Conservation (phyloP, 2,888 invertebrate genomes). For the Cephus sareptanus region DNA sequence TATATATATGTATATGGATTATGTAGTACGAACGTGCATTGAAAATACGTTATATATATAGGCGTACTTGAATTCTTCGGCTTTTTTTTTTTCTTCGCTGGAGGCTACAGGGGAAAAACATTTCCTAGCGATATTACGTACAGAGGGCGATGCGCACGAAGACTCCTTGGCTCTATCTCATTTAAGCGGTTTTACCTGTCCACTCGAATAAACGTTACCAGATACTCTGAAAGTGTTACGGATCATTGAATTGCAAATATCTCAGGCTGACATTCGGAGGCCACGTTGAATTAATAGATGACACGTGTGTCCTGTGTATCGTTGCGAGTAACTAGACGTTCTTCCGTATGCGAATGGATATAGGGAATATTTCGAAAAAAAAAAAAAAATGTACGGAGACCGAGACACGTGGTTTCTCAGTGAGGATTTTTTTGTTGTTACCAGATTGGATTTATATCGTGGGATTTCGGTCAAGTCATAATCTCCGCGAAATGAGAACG, state of each 20-base stretch:
- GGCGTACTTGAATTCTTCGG: background rate
- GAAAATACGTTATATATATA: background rate
- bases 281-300: conserved; percentile 39
- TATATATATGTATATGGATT: conserved; percentile 7
- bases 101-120: background rate
- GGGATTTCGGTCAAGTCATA: background rate
- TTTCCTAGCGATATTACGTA: background rate
- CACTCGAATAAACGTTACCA: background rate
- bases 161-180: background rate
- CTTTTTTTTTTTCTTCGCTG: background rate
- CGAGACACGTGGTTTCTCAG: background rate
- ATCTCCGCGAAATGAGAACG: background rate
- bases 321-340: background rate
- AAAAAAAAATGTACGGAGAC: too few relatives aligned
- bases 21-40: background rate
- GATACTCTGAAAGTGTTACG: conserved; percentile 37
- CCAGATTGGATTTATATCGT: background rate
- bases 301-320: background rate
- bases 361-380: background rate
- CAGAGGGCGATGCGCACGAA: background rate
- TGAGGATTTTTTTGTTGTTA: background rate
- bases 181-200: background rate
- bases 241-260: conserved; percentile 55
- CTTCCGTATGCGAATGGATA: background rate
- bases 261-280: conserved; percentile 25